A percentile compares a stretch with the other conserved stretches of the same genome.
These are phyloP conservation scores for Diachasmimorpha longicaudata DNA, from an alignment of 1,140 invertebrate genomes.

Conservation along the genomic window DNA sequence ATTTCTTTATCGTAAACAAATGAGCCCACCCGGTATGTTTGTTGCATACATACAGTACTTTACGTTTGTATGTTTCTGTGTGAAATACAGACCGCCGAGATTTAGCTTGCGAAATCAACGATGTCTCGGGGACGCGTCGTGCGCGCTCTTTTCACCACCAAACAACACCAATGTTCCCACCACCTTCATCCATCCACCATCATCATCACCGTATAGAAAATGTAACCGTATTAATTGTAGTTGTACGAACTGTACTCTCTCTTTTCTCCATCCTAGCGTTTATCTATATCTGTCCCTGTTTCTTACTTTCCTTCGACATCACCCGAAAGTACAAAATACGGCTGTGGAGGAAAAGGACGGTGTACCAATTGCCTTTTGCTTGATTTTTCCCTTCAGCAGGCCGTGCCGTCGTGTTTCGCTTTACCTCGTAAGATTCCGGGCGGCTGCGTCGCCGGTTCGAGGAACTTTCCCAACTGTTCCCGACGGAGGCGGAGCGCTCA, in stretches of 20 bases:
- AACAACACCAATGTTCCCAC: background rate
- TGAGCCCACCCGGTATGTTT: conserved; percentile 3
- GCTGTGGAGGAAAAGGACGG: background rate
- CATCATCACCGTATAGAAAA: background rate
- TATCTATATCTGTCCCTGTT: background rate
- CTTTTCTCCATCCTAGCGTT: background rate
- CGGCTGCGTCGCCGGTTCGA: conserved; percentile 7
- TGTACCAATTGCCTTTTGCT: background rate
- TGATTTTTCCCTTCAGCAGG: background rate
- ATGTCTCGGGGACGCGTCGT: conserved; percentile 3
- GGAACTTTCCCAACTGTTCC: conserved; percentile 10
- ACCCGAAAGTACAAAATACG: background rate
- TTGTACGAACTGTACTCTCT: background rate
- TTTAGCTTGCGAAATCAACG: background rate
- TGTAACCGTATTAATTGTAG: background rate
- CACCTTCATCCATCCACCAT: background rate
- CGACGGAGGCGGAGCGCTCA: background rate
- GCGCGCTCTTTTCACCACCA: conserved; percentile 1
- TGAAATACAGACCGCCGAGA: background rate
- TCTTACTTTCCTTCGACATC: background rate
- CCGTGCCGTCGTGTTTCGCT: background rate
- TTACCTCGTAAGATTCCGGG: conserved; percentile 4
- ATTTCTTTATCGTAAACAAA: conserved; percentile 1
- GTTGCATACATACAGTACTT: background rate
- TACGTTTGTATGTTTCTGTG: background rate